These are phyloP conservation scores for Eleginops maclovinus DNA, from an alignment of 2,113 vertebrate genomes.

Conservation along the genomic window DNA sequence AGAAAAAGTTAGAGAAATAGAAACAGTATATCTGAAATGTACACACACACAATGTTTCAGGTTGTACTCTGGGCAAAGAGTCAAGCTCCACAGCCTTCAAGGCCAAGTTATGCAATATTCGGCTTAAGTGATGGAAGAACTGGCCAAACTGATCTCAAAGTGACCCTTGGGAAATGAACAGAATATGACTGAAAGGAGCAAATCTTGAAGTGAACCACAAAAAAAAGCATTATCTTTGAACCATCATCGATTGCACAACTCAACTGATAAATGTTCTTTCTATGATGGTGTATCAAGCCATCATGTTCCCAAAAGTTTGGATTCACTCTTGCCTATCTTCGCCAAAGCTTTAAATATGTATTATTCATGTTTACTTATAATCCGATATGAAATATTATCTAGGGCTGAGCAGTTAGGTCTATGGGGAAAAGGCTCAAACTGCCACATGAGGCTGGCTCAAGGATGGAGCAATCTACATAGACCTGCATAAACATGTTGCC, in stretches of 20 bases:
- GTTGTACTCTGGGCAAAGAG: constrained; percentile 15
- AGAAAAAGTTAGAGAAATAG: constrained; percentile 52
- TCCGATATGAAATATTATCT: too few relatives aligned
- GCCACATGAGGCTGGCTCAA: too few relatives aligned
- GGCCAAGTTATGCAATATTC: constrained; percentile 54
- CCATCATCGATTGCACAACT: not conserved
- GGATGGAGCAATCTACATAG: too few relatives aligned
- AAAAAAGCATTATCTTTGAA: not conserved
- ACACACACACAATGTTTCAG: constrained; percentile 16
- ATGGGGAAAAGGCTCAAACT: too few relatives aligned
- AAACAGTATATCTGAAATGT: constrained; percentile 35
- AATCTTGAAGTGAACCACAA: not conserved
- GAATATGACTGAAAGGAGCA: constrained; percentile 19
- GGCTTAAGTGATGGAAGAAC: constrained; percentile 39
- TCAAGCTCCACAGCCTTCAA: constrained; percentile 51
- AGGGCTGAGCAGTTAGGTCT: too few relatives aligned
- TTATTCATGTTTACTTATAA: too few relatives aligned
- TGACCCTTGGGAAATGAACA: constrained; percentile 30
- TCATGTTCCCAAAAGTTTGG: too few relatives aligned
- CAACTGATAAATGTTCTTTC: not conserved
- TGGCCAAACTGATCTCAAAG: constrained; percentile 40
- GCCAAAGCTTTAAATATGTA: too few relatives aligned
- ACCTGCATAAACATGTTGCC: too few relatives aligned
- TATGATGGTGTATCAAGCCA: not conserved
- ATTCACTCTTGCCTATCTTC: too few relatives aligned